Conservation (phyloP, 2,113 vertebrate genomes). For the Aphelocoma coerulescens region DNA sequence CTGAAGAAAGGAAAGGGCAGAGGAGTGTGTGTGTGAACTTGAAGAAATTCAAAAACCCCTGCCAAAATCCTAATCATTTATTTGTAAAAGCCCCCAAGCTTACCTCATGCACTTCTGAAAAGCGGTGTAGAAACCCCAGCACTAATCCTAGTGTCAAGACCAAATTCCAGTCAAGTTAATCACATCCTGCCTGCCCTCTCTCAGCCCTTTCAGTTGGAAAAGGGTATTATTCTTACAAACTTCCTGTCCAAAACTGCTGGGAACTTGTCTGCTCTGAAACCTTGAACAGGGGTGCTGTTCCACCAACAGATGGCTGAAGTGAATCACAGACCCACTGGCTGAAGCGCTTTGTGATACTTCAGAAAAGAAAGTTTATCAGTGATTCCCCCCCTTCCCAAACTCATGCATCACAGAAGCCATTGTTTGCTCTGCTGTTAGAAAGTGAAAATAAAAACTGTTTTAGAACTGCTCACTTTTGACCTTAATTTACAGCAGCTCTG, state of each 20-base stretch:
- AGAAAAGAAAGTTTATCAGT: background rate
- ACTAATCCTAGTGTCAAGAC: background rate
- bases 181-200: constrained; percentile 36
- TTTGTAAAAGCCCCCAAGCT: background rate
- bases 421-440: background rate
- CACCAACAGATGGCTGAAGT: constrained; percentile 32
- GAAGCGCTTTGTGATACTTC: background rate
- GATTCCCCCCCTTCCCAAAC: background rate
- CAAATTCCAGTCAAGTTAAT: constrained; percentile 44
- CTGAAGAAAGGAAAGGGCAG: background rate
- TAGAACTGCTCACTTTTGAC: background rate
- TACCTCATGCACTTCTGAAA: constrained; percentile 1
- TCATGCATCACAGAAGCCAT: background rate
- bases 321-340: background rate
- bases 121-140: background rate
- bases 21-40: background rate
- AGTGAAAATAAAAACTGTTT: background rate
- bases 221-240: background rate
- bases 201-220: constrained; percentile 8
- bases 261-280: background rate
- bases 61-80: background rate
- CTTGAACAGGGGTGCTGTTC: background rate
- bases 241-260: background rate
- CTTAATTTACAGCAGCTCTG: background rate
- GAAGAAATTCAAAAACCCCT: background rate